Evolutionary conservation across 2,888 invertebrate species (phyloP).

Genomic region (Xylophagus ater): DNA sequence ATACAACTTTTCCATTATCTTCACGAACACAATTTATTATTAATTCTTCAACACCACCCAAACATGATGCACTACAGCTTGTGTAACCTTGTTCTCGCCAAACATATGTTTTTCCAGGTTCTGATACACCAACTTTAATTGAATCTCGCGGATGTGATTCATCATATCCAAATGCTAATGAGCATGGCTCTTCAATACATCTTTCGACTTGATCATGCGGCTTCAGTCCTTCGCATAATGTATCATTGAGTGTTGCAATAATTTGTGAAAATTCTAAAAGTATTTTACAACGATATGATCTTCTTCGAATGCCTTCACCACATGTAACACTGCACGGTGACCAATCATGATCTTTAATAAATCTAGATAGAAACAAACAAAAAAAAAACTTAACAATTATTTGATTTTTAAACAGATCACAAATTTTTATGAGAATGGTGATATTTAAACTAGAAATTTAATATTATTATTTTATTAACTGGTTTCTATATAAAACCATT

Average conservation of each 20-base stretch:
- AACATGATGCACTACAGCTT: conserved; percentile 87
- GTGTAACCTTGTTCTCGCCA: conserved; percentile 87
- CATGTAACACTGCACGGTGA: conserved; percentile 85
- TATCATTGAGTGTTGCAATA: conserved; percentile 76
- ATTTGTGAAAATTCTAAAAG: conserved; percentile 85
- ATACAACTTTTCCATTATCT: conserved; percentile 75
- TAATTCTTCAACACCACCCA: conserved; percentile 78
- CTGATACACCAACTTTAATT: conserved; percentile 56
- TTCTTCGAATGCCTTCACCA: conserved; percentile 76
- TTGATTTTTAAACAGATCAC: no score
- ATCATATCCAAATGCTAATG: conserved; percentile 45
- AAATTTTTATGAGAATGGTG: no score
- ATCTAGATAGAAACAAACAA: conserved; percentile 46
- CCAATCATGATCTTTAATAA: conserved; percentile 81
- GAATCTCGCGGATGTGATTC: conserved; percentile 37
- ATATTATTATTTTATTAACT: background rate
- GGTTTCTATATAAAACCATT: background rate
- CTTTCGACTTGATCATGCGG: conserved; percentile 70
- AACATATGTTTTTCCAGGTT: conserved; percentile 70
- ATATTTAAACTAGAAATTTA: no score
- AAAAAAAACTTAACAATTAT: conserved; percentile 1
- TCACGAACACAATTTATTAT: conserved; percentile 82
- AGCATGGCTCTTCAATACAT: conserved; percentile 70
- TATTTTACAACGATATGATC: conserved; percentile 89
- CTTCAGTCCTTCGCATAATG: conserved; percentile 75